Evolutionary conservation across 2,113 vertebrate genomes (phyloP), one percentile per base, ranked within the genome.

Genomic region (Halcyon malimbica): DNA sequence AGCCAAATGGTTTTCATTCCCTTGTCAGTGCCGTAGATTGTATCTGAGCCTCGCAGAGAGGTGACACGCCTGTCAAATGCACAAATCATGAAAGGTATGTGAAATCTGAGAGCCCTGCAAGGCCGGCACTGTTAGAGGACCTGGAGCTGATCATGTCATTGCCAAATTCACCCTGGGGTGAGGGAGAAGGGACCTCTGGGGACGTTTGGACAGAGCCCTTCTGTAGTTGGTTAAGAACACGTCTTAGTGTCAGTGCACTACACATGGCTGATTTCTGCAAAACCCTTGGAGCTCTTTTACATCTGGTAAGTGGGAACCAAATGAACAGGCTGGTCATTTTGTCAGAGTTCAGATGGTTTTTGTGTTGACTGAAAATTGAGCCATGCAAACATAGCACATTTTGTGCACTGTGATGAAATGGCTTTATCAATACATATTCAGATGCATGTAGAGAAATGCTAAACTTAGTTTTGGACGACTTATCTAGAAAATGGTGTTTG

Each of bases 1-100:
- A 95, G 91, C 70, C 91, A 93, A 95, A 95, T 77, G 84, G 78
- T 85, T 85, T 96, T 91, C 84, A 46, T 87, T 93, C 67, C 75
- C 67, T 63, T 80, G 87, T 96, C 75, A 65, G 63, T 54, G 87
- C 59, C 63, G 77, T 65, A 67, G 71, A 87, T 91, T 67, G 70
- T 74, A 15, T 59, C 90, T 65, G 79, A 85, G 90, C 54, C 67
- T 67, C 26, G 54, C 1, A 3, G 63, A 73, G 84, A 63, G 89
- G 75, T 90, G 93, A 93, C 67, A 26, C 0, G 2, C 41, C 90
- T 91, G 85, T 88, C 90, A 97, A 80, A 90, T 3, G 33, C 77
- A 56, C 76, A 68, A 13, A 62, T 91, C 75, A 51, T 33, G 74
- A 41, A 65, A 74, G 59, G 51, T 44, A 4, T 35, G 79, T 77